Percentiles rank a stretch among this genome's conserved stretches.
These are phyloP conservation scores for Zootoca vivipara DNA, from an alignment of 2,113 vertebrate species.

Conservation along the genomic window DNA sequence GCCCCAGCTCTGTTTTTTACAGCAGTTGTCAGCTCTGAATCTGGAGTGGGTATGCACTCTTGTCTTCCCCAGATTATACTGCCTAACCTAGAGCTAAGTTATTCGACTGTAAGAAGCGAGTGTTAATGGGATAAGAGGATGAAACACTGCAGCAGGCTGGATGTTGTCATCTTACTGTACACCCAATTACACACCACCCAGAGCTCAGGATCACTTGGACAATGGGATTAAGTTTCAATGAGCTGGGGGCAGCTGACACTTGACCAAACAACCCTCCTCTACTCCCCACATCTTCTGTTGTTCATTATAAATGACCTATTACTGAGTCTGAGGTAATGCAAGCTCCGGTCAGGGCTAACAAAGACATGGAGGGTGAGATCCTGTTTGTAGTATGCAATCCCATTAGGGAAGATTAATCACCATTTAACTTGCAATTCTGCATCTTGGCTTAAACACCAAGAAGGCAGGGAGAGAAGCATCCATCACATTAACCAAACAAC, in stretches of 20 bases:
- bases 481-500: constrained; percentile 68
- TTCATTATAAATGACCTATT: constrained; percentile 69
- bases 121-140: neutral
- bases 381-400: constrained; percentile 52
- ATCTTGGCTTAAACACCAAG: constrained; percentile 57
- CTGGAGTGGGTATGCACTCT: neutral
- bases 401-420: constrained; percentile 76
- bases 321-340: constrained; percentile 69
- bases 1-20: neutral
- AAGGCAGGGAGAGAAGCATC: constrained; percentile 64
- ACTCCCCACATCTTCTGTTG: constrained; percentile 25
- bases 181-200: constrained; percentile 47
- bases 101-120: neutral
- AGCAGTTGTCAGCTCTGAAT: neutral
- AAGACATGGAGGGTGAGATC: constrained; percentile 65
- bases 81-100: neutral
- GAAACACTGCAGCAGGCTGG: constrained; percentile 2
- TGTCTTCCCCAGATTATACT: neutral
- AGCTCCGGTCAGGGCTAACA: constrained; percentile 65
- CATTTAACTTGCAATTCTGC: constrained; percentile 58
- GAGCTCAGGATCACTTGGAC: constrained; percentile 46
- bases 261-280: constrained; percentile 50
- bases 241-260: constrained; percentile 52
- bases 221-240: constrained; percentile 59
- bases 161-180: neutral